Evolutionary conservation across 1,140 invertebrate species (phyloP).

Genomic region (Drosophila prosaltans): DNA sequence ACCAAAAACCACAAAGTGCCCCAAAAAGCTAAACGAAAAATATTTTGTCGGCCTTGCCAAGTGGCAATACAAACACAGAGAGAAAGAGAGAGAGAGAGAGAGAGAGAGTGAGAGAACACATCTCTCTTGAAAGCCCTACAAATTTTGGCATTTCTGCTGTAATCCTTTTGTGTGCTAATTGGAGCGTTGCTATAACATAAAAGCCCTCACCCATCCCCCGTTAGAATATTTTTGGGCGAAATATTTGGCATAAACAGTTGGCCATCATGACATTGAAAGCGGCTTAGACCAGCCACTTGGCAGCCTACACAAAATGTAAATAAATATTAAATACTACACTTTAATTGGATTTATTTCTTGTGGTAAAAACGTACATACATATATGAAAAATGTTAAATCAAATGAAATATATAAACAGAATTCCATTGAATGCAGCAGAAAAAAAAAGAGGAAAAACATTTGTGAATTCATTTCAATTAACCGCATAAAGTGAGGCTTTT

Average conservation of each 20-base stretch:
- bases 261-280: constrained; percentile 51
- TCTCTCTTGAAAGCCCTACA: constrained; percentile 22
- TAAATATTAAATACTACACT: constrained; percentile 60
- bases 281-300: constrained; percentile 61
- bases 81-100: neutral
- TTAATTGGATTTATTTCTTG: constrained; percentile 63
- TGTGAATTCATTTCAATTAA: constrained; percentile 1
- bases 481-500: neutral
- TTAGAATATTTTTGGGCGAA: constrained; percentile 54
- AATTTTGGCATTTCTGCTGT: constrained; percentile 61
- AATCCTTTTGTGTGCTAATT: constrained; percentile 79
- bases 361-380: neutral
- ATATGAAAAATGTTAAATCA: constrained; percentile 1
- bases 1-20: constrained; percentile 51
- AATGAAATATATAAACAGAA: constrained; percentile 12
- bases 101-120: too few species aligned
- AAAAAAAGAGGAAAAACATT: neutral
- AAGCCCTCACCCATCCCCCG: constrained; percentile 25
- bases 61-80: constrained; percentile 14
- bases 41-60: constrained; percentile 40
- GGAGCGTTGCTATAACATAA: constrained; percentile 70
- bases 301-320: constrained; percentile 56
- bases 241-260: constrained; percentile 54
- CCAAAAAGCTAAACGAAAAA: constrained; percentile 27
- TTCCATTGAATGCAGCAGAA: neutral